Conservation (phyloP, 2,888 invertebrate genomes). For the Cheilosia vernalis region DNA sequence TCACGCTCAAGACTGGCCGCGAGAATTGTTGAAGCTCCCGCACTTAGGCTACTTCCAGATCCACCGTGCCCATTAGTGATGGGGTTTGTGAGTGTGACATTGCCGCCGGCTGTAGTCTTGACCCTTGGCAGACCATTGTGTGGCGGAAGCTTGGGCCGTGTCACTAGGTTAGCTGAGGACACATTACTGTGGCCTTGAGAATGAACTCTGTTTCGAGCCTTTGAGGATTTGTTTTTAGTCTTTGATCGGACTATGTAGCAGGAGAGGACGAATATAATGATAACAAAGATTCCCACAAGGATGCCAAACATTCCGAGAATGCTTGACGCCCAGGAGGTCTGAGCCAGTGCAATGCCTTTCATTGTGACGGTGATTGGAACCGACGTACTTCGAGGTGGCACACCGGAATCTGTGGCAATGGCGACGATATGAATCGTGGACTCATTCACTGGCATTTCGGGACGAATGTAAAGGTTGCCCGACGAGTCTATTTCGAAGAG, state of each 20-base stretch:
- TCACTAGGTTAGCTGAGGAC: constrained; percentile 82
- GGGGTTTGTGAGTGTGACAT: constrained; percentile 81
- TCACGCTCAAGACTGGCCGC: constrained; percentile 84
- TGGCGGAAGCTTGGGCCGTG: constrained; percentile 79
- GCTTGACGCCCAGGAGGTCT: constrained; percentile 84
- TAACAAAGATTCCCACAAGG: constrained; percentile 88
- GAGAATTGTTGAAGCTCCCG: constrained; percentile 86
- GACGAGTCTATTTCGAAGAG: constrained; percentile 81
- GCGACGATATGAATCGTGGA: constrained; percentile 90
- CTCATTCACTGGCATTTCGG: constrained; percentile 83
- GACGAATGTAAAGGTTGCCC: constrained; percentile 86
- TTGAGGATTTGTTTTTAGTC: constrained; percentile 79
- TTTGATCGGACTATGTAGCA: constrained; percentile 90
- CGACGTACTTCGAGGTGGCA: constrained; percentile 90
- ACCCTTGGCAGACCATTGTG: constrained; percentile 63
- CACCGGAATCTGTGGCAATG: constrained; percentile 92
- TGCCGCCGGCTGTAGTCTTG: constrained; percentile 77
- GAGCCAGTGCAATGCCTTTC: constrained; percentile 83
- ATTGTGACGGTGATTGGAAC: constrained; percentile 88
- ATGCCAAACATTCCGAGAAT: constrained; percentile 87
- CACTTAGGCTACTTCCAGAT: constrained; percentile 85
- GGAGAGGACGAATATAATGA: constrained; percentile 90
- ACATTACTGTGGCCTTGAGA: constrained; percentile 82
- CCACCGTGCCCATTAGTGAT: constrained; percentile 82
- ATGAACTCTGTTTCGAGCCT: constrained; percentile 82